Evolutionary conservation across 2,113 vertebrate genomes (phyloP).

Genomic region (Mobula birostris): DNA sequence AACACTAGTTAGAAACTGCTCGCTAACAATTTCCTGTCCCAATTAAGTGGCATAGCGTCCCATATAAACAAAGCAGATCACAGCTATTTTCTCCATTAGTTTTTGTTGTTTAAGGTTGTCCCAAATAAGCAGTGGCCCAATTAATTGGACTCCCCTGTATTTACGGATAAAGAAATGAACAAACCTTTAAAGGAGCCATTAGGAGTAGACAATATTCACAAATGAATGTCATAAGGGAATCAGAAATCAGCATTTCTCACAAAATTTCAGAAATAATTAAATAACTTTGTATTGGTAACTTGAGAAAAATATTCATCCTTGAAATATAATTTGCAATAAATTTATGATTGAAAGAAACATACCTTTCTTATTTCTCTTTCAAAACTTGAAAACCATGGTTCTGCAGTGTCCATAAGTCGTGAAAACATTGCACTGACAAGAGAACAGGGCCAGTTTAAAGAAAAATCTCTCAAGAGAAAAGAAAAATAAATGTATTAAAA

Average conservation of each 20-base stretch:
- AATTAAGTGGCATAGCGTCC: too few species aligned
- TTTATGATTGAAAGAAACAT: constrained; percentile 41
- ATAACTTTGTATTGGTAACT: neutral
- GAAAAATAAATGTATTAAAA: neutral
- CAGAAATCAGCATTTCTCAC: neutral
- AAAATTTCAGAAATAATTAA: constrained; percentile 10
- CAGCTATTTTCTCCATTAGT: too few species aligned
- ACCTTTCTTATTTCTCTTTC: constrained; percentile 71
- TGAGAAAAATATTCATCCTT: neutral
- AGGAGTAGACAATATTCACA: neutral
- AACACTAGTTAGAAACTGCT: too few species aligned
- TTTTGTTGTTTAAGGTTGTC: too few species aligned
- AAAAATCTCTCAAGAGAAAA: constrained; percentile 42
- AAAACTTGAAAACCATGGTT: constrained; percentile 74
- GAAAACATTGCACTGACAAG: constrained; percentile 67
- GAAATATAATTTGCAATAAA: neutral
- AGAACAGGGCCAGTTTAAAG: constrained; percentile 42
- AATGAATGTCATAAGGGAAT: neutral
- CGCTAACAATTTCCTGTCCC: too few species aligned
- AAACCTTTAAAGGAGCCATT: neutral
- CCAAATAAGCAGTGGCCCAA: too few species aligned
- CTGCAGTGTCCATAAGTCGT: constrained; percentile 68
- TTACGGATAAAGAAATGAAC: neutral
- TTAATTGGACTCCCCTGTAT: too few species aligned
- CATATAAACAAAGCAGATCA: too few species aligned